These are phyloP conservation scores for Pterocles gutturalis DNA, from an alignment of 2,113 vertebrate genomes.

Conservation along the genomic window DNA sequence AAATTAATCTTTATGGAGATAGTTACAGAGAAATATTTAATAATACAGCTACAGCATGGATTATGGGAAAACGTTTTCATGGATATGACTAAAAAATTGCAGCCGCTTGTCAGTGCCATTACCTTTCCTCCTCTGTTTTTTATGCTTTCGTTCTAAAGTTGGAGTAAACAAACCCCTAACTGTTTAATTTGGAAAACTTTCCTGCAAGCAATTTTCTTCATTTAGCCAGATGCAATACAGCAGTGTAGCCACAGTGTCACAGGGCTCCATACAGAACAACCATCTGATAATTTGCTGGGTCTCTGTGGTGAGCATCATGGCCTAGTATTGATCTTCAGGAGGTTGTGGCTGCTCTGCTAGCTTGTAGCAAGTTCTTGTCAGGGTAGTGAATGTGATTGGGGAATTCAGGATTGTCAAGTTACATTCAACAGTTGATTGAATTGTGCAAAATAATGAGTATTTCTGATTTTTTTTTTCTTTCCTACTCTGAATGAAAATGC, in stretches of 20 bases:
- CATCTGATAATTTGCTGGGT: not conserved
- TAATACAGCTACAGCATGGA: not conserved
- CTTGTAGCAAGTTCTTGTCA: not conserved
- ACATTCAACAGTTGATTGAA: not conserved
- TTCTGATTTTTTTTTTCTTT: not conserved
- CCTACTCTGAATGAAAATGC: not conserved
- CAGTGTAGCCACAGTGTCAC: not conserved
- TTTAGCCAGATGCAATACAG: not conserved
- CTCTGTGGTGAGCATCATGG: not conserved
- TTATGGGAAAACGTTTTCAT: not conserved
- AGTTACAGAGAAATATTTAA: conserved; percentile 2
- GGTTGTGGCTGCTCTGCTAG: not conserved
- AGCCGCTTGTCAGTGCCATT: not conserved
- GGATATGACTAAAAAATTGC: not conserved
- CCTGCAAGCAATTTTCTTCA: not conserved
- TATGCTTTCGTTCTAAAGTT: not conserved
- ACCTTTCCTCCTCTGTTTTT: not conserved
- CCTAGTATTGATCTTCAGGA: not conserved
- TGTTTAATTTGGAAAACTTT: not conserved
- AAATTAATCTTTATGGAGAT: not conserved
- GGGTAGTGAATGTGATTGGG: not conserved
- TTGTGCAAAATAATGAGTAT: not conserved
- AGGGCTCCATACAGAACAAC: not conserved
- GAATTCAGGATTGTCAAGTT: not conserved
- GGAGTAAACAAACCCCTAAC: not conserved